These are phyloP conservation scores for Sclerodermus sp. DNA, from an alignment of 2,888 invertebrate species.

Conservation along the genomic window DNA sequence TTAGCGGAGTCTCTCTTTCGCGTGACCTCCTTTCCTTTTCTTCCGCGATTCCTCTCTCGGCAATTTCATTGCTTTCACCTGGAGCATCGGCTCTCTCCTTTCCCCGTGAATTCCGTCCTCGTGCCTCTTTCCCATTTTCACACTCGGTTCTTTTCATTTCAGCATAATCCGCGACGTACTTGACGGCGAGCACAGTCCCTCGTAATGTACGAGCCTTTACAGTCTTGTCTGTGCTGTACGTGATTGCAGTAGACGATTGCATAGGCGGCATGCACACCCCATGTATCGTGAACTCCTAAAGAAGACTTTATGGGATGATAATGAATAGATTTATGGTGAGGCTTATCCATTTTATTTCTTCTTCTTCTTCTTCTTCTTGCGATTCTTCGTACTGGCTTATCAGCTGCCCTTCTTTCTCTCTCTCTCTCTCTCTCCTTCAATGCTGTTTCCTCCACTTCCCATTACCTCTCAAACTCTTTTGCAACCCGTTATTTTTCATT, in stretches of 20 bases:
- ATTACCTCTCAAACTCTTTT: no score
- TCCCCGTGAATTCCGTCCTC: background rate
- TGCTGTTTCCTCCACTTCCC: no score
- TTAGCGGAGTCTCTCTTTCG: background rate
- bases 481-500: no score
- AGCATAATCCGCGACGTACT: no score
- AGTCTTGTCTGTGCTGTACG: no score
- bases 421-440: background rate
- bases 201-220: no score
- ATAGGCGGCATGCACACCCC: no score
- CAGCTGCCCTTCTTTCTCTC: background rate
- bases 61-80: background rate
- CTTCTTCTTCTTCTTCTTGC: conserved; percentile 2
- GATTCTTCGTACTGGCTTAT: background rate
- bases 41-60: background rate
- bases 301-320: conserved; percentile 22
- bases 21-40: background rate
- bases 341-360: conserved; percentile 37
- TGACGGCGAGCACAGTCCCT: no score
- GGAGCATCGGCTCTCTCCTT: background rate
- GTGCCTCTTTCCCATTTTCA: background rate
- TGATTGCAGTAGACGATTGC: no score
- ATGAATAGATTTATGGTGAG: conserved; percentile 39
- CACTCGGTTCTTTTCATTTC: no score
- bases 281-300: no score